These are phyloP conservation scores for Rhinella marina DNA, from an alignment of 2,797 vertebrate genomes.

Conservation along the genomic window DNA sequence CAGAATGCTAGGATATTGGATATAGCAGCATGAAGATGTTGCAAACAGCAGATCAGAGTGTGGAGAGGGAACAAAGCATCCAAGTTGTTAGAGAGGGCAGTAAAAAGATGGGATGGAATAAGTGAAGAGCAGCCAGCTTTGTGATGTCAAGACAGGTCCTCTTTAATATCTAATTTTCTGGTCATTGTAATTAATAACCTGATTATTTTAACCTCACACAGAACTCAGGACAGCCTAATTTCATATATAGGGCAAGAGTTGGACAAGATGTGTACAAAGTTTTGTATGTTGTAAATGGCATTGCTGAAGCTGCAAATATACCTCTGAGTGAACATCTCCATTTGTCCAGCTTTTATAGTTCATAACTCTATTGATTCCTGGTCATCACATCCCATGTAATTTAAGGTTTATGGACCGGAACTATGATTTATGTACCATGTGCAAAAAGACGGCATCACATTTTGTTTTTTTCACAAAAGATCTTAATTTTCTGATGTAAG, in stretches of 20 bases:
- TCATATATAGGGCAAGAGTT: neutral
- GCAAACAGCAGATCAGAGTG: no score
- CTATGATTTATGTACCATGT: neutral
- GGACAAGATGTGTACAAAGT: no score
- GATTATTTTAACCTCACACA: neutral
- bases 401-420: conserved; percentile 11
- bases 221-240: neutral
- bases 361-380: neutral
- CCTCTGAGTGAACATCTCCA: neutral
- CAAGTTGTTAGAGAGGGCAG: no score
- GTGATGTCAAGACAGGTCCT: no score
- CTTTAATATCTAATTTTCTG: no score
- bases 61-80: no score
- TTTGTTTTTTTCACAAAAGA: neutral
- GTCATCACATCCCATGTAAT: neutral
- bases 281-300: neutral
- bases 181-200: no score
- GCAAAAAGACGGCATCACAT: neutral
- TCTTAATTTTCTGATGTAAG: neutral
- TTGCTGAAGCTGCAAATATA: neutral
- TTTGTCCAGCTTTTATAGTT: neutral
- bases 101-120: no score
- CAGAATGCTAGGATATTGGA: no score
- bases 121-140: no score
- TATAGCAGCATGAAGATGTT: no score